Conservation (phyloP, 2,113 vertebrate genomes). For the Cyanocitta stelleri region DNA sequence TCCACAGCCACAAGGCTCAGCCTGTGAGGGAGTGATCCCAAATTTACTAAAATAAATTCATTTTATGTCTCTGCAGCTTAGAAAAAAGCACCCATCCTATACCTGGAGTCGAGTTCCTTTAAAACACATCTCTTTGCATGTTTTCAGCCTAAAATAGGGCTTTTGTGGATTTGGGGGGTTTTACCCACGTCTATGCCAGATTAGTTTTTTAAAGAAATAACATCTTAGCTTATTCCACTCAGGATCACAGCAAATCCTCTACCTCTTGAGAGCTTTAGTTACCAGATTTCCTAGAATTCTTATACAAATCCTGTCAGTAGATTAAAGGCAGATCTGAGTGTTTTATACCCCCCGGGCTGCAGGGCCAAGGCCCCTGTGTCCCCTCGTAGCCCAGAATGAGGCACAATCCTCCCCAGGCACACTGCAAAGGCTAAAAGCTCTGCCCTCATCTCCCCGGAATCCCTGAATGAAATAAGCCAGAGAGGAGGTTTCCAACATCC, state of each 20-base stretch:
- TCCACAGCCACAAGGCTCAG: background rate
- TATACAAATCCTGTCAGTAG: background rate
- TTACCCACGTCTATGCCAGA: background rate
- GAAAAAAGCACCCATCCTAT: background rate
- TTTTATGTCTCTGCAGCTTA: background rate
- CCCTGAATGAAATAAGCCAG: background rate
- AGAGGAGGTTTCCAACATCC: background rate
- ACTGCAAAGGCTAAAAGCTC: background rate
- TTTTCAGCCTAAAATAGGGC: background rate
- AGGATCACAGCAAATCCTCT: constrained; percentile 9
- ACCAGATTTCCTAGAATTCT: background rate
- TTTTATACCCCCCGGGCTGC: background rate
- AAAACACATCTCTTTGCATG: background rate
- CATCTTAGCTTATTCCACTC: background rate
- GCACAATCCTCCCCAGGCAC: background rate
- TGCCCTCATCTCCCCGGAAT: background rate
- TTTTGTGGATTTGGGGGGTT: background rate
- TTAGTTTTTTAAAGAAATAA: background rate
- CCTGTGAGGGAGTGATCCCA: fast-evolving
- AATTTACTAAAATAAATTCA: background rate
- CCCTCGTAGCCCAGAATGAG: fast-evolving
- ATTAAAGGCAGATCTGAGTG: background rate
- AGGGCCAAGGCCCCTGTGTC: background rate
- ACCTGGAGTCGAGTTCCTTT: background rate
- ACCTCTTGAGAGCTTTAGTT: background rate